Evolutionary conservation across 2,888 invertebrate species (phyloP), one percentile per base, ranked within the genome.

Genomic region (Caenorhabditis sinica): DNA sequence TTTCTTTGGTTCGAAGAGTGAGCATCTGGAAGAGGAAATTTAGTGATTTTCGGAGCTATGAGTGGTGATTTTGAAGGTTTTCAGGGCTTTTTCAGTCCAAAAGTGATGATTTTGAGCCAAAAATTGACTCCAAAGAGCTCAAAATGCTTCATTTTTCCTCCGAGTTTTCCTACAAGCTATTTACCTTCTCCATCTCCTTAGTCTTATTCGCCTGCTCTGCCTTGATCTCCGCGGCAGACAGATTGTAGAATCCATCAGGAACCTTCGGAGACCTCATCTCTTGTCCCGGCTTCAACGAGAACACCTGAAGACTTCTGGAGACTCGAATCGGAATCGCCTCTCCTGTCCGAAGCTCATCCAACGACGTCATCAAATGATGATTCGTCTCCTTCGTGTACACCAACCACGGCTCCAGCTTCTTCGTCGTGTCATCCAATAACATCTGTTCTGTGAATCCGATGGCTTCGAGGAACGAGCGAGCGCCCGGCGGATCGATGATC

Each of bases 1-100:
- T 98, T 2, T 97, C 97, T 93, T 97, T 97, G 0, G 98, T 98
- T 90, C 96, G 94, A 9, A 98, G 94, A 94, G 96, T 95, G 93
- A 96, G 95, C 91, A 95, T 74, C 85, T 88, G 75, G 15, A 68
- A 75, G 9, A 17, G 40, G 13, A 5, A 40, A 40, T n/a, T 36
- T 36, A 5, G 36, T 36, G 11, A 8, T 36, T 36, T 36, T 36
- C 5, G 36, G 36, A 36, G 36, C n/a, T n/a, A n/a, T n/a, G n/a
- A n/a, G n/a, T n/a, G 36, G 5, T 36, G 6, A 36, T 36, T 36
- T 36, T 36, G 5, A 36, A 11, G 6, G 36, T 8, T 36, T 36
- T 36, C 36, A 40, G 13, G 40, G 11, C 40, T 13, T 13, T 40
- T 40, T 40, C 13, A 1, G 40, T 2, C 40, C 4, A 4, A 49